Percentiles rank a stretch among this genome's conserved stretches.
Evolutionary conservation across 2,888 invertebrate species (phyloP).

Genomic region (Myopa tessellatipennis): DNA sequence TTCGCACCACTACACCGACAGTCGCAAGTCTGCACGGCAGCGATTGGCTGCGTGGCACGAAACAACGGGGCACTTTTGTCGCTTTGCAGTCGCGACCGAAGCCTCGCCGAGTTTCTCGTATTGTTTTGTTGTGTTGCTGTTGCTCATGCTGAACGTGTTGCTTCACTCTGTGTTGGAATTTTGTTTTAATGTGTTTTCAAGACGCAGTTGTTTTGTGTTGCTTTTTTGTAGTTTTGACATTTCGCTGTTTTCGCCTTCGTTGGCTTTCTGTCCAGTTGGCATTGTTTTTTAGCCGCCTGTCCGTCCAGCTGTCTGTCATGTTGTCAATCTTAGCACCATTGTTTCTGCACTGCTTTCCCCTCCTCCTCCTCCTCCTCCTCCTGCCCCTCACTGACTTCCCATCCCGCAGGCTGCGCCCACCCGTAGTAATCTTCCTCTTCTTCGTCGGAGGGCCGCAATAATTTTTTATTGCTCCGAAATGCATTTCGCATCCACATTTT

Average conservation of each 20-base stretch:
- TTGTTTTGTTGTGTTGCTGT: constrained; percentile 45
- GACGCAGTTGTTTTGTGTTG: constrained; percentile 45
- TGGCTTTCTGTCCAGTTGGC: constrained; percentile 37
- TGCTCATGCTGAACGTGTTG: constrained; percentile 53
- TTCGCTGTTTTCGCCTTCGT: constrained; percentile 58
- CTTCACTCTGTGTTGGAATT: constrained; percentile 57
- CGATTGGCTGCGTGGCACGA: constrained; percentile 52
- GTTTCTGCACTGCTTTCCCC: constrained; percentile 46
- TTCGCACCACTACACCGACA: constrained; percentile 33
- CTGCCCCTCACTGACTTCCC: too few relatives aligned
- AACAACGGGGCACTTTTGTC: background rate
- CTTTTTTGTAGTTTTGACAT: constrained; percentile 61
- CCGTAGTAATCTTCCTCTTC: background rate
- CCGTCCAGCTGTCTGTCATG: constrained; percentile 46
- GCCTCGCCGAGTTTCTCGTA: constrained; percentile 42
- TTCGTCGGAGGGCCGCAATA: constrained; percentile 21
- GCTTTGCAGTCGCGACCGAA: constrained; percentile 51
- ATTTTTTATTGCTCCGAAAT: constrained; percentile 40
- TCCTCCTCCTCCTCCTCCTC: background rate
- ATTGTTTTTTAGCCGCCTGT: constrained; percentile 43
- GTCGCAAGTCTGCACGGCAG: constrained; percentile 56
- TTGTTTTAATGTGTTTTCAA: constrained; percentile 39
- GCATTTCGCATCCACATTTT: constrained; percentile 37
- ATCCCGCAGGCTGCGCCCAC: background rate
- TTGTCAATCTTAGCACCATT: constrained; percentile 64